Evolutionary conservation across 2,113 vertebrate genomes (phyloP), one percentile per base, ranked within the genome.

Genomic region (Lampris megalopsis): DNA sequence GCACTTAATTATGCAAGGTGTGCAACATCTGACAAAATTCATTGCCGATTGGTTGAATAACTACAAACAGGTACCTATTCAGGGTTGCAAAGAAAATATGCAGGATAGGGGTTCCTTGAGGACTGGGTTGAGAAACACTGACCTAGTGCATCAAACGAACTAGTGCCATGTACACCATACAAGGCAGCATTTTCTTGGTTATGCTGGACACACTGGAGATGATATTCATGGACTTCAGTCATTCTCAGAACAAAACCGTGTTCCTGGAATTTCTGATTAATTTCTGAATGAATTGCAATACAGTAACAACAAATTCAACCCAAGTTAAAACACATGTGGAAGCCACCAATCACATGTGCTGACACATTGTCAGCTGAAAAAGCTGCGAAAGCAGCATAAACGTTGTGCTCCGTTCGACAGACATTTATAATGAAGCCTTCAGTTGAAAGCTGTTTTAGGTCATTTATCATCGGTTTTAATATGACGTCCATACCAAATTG

Each of bases 281-380:
- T 69, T 7, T 80, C 65, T 40, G 24, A 2, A 80, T 74, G 48
- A 50, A 42, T 57, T 9, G 65, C 58, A 71, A 74, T 64, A 37
- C 65, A 68, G 41, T 73, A 57, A 24, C 24, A 35, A 73, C 76
- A 79, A 53, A 79, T 73, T 40, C 62, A 24, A 53, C 69, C 69
- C 0, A 48, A 60, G 11, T 49, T 59, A 62, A 79, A 73, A 9
- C 8, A 68, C 63, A 68, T 79, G 35, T n/a, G 10, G 50, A 62
- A 73, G 7, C 70, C 77, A 41, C 57, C 70, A 45, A 79, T 67
- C 56, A 79, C 47, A 41, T 79, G 77, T 48, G 71, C 70, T 24
- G 24, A 24, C 24, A 24, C 24, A 24, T 24, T 62, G 35, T 80
- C 64, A 40, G 35, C 49, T 8, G 77, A 80, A 54, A 74, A 40